Base-by-base conservation (phyloP, 2,888 invertebrate genomes). In the Lithophane leautieri region DNA sequence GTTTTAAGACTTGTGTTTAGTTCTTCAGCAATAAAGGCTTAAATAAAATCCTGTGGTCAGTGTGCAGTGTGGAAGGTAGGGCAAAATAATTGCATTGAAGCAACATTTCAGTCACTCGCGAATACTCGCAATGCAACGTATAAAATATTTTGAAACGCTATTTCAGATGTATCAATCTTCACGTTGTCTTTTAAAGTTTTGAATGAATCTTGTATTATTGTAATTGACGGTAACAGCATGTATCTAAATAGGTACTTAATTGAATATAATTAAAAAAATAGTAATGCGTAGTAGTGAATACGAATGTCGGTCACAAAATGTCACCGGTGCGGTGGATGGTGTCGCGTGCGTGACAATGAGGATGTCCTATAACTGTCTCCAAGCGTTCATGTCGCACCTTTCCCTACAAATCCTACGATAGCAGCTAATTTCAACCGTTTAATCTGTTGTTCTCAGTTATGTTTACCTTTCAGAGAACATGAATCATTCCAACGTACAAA, bases 401-500 rank as follows among this genome's bases (percentile, higher is more conserved):
- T 58, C 28, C 44, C 67, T 34, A 34, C 7, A 56, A 67, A 67
- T 56, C 67, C 19, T 56, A 69, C 50, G 68, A 60, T 70, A 61
- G 61, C 61, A 47, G 73, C 50, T n/a, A 65, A 58, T 47, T 78
- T 73, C 16, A 67, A 73, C 52, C 12, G 25, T 63, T 58, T 19
- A 44, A 80, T 73, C 50, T 14, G 47, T 54, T 62, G 9, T 63
- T 42, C 22, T n/a, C 19, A 34, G 81, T 34, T 50, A 50, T 56
- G 63, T 83, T 63, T 50, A 63, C 25, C n/a, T 61, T 66, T 50
- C 40, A 83, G 56, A 73, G 47, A 56, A 62, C 40, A 66, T 79
- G 79, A 81, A 52, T 83, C 73, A 81, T 83, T 70, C n/a, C 22
- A n/a, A 25, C 16, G 22, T 58, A 78, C 50, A 56, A 56, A 72